Evolutionary conservation across 2,113 vertebrate species (phyloP).

Genomic region (Eptesicus fuscus): DNA sequence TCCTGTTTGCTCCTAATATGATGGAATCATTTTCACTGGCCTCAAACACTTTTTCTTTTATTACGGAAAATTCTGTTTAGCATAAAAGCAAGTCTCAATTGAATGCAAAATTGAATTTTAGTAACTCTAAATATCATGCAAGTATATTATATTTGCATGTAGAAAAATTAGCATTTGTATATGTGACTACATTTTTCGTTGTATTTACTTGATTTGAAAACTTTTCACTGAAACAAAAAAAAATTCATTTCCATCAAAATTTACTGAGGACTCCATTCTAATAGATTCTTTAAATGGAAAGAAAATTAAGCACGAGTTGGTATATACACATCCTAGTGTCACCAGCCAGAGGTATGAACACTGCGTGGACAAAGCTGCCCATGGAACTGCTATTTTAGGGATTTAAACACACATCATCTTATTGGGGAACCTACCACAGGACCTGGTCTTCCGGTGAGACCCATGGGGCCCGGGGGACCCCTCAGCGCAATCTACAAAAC

Average conservation of each 20-base stretch:
- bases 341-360: neutral
- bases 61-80: neutral
- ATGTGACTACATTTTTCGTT: neutral
- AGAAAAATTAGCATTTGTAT: neutral
- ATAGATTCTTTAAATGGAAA: neutral
- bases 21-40: neutral
- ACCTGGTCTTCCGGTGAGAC: conserved; percentile 96
- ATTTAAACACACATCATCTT: neutral
- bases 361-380: neutral
- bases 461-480: conserved; percentile 96
- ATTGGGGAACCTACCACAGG: conserved; percentile 91
- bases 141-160: neutral
- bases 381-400: neutral
- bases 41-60: neutral
- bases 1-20: neutral
- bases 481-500: conserved; percentile 93
- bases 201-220: neutral
- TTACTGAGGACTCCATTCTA: neutral
- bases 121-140: neutral
- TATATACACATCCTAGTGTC: neutral
- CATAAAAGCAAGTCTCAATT: neutral
- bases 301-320: neutral
- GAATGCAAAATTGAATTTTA: neutral
- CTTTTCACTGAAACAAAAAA: neutral
- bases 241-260: neutral